Percentiles rank a stretch among this genome's conserved stretches.
Conservation (phyloP, 2,888 invertebrate genomes). For the Cynaeus angustus region DNA sequence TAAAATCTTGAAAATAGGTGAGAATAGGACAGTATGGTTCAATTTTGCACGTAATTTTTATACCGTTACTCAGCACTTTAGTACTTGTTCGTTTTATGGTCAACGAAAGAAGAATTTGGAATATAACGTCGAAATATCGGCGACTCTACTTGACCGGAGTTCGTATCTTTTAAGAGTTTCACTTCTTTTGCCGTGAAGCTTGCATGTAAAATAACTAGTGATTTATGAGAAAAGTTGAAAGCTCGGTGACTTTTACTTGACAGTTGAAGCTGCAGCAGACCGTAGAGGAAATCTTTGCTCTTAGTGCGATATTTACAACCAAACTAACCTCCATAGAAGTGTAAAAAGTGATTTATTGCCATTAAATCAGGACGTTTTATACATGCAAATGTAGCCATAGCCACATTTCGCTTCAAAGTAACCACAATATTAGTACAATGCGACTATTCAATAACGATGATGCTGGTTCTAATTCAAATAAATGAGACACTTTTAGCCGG, state of each 20-base stretch:
- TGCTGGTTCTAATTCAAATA: no score
- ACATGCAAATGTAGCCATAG: no score
- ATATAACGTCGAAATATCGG: background rate
- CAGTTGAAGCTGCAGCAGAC: background rate
- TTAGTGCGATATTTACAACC: conserved; percentile 2
- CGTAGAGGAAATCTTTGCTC: background rate
- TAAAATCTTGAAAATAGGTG: background rate
- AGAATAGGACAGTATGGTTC: conserved; percentile 1
- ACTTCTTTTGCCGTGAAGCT: background rate
- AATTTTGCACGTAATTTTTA: conserved; percentile 4
- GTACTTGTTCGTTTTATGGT: background rate
- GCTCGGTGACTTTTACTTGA: conserved; percentile 2
- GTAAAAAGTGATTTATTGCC: background rate
- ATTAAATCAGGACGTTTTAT: background rate
- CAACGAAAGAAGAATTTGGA: background rate
- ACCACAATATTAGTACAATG: no score
- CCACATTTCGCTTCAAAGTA: no score
- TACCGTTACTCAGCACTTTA: background rate
- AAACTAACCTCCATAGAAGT: background rate
- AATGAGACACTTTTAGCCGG: no score
- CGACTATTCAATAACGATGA: no score
- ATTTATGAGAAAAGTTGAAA: conserved; percentile 4
- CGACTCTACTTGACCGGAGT: background rate
- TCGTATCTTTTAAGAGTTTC: background rate
- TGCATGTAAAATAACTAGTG: conserved; percentile 2